These are phyloP conservation scores for Sebastes steindachneri DNA, from an alignment of 2,797 vertebrate genomes.

Conservation along the genomic window DNA sequence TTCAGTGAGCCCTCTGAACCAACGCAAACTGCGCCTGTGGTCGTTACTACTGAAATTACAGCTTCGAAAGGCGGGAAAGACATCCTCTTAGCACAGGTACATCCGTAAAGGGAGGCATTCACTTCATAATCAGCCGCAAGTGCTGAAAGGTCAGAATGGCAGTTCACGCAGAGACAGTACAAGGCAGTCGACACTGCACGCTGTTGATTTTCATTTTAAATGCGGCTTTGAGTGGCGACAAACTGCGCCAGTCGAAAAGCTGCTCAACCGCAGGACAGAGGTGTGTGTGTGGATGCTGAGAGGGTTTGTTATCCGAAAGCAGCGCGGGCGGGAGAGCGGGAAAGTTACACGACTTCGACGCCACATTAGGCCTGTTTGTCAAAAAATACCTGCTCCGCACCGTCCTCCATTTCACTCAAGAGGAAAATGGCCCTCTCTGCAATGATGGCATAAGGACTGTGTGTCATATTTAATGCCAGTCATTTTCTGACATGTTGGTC, in stretches of 20 bases:
- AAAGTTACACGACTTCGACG: slow-evolving; percentile 35
- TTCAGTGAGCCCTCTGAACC: too few relatives aligned
- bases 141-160: slow-evolving; percentile 23
- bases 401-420: slow-evolving; percentile 50
- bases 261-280: slow-evolving; percentile 5
- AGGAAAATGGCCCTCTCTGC: slow-evolving; percentile 61
- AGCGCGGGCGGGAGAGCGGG: background rate
- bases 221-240: slow-evolving; percentile 4
- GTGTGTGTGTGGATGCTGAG: slow-evolving; percentile 2
- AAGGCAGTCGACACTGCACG: background rate
- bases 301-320: slow-evolving; percentile 16
- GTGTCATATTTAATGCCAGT: slow-evolving; percentile 73
- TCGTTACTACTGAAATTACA: background rate
- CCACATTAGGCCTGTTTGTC: slow-evolving; percentile 40
- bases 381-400: slow-evolving; percentile 15
- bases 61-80: slow-evolving; percentile 8
- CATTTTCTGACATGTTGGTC: slow-evolving; percentile 63
- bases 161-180: background rate
- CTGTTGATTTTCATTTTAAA: slow-evolving; percentile 50
- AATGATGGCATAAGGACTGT: slow-evolving; percentile 51
- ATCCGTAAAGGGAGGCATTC: background rate
- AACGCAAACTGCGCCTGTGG: too few relatives aligned
- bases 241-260: background rate
- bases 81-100: background rate
- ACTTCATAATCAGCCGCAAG: slow-evolving; percentile 18